These are phyloP conservation scores for Pseudochirops cupreus DNA, from an alignment of 2,797 vertebrate species.

Conservation along the genomic window DNA sequence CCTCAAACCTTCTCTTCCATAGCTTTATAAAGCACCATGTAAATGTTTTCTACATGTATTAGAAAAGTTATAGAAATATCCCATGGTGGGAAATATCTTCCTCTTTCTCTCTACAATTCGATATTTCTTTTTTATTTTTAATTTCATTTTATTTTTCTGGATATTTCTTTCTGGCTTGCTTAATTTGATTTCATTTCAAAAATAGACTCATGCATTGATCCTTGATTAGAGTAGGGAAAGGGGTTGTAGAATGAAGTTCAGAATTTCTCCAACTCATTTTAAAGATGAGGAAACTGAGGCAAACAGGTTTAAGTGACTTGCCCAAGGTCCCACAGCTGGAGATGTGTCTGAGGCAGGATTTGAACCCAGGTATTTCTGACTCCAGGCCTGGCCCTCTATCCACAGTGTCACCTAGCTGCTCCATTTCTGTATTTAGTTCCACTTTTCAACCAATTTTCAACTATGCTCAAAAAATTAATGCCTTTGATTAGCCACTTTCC, in stretches of 20 bases:
- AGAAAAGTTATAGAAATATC: neutral
- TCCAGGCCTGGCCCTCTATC: neutral
- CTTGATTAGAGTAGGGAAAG: neutral
- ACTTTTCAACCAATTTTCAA: neutral
- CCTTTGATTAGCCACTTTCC: neutral
- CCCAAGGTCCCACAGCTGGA: neutral
- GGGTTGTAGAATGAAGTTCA: neutral
- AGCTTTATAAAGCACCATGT: too few species aligned
- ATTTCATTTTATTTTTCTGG: slow-evolving; percentile 8
- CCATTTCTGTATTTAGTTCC: too few species aligned
- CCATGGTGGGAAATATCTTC: neutral
- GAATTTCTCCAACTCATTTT: neutral
- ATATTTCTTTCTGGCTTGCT: neutral
- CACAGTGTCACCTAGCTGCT: neutral
- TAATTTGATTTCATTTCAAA: slow-evolving; percentile 15
- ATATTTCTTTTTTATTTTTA: neutral
- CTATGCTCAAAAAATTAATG: neutral
- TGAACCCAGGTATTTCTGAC: neutral
- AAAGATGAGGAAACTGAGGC: neutral
- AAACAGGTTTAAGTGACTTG: neutral
- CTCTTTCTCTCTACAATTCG: neutral
- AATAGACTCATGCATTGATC: neutral
- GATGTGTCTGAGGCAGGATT: neutral
- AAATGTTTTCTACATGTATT: neutral
- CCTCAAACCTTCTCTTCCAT: too few species aligned